Evolutionary conservation across 2,113 vertebrate genomes (phyloP).

Genomic region (Megalops atlanticus): DNA sequence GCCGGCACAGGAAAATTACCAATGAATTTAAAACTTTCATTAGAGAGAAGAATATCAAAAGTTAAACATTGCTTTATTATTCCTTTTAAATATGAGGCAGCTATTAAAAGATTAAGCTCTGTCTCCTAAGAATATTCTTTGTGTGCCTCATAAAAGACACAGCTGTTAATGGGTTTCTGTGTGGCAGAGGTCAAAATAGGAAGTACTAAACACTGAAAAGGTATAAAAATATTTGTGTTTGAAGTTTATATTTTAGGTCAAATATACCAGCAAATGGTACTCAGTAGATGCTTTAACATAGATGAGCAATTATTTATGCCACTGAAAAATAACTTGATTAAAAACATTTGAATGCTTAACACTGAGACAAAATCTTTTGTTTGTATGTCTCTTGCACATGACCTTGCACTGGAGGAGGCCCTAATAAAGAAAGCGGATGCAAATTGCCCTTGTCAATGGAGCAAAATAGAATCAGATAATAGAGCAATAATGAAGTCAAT

Average conservation of each 20-base stretch:
- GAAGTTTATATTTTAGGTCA: too few relatives aligned
- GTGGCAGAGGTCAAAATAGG: neutral
- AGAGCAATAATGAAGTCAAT: constrained; percentile 72
- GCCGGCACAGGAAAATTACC: neutral
- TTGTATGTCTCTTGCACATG: constrained; percentile 59
- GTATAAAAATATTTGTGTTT: neutral
- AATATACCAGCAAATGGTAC: neutral
- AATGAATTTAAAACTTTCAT: neutral
- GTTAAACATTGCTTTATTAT: neutral
- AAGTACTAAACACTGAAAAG: neutral
- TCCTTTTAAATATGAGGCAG: neutral
- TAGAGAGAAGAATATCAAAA: neutral
- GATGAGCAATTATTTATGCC: neutral
- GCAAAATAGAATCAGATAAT: constrained; percentile 74
- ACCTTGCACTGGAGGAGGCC: constrained; percentile 25
- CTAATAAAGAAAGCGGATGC: constrained; percentile 56
- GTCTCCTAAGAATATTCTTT: neutral
- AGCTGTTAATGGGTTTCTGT: neutral
- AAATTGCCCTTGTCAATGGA: constrained; percentile 73
- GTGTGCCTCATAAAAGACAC: neutral
- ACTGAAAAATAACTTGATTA: neutral
- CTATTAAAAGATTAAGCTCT: neutral
- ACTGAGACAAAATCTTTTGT: constrained; percentile 57
- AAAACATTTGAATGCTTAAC: neutral
- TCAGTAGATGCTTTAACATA: neutral